Evolutionary conservation across 2,888 invertebrate species (phyloP).

Genomic region (Drosophila antonietae): DNA sequence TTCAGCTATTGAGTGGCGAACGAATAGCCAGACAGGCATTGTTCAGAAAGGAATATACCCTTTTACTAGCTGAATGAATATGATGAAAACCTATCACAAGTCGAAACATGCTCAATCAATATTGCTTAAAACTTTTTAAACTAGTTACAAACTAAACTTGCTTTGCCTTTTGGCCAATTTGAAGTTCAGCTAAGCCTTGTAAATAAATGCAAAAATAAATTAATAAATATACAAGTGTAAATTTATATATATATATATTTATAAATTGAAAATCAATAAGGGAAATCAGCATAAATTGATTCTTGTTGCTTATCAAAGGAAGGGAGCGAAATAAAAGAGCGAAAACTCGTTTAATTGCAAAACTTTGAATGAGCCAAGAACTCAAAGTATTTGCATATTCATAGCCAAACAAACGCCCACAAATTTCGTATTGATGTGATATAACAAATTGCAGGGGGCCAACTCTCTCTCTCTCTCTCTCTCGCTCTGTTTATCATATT

Average conservation of each 20-base stretch:
- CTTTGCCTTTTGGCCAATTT: background rate
- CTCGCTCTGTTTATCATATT: background rate
- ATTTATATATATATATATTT: background rate
- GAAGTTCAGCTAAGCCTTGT: background rate
- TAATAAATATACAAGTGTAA: background rate
- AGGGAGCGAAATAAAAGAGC: background rate
- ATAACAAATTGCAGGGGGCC: background rate
- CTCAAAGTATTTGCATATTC: slow-evolving; percentile 7
- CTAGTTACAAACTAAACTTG: slow-evolving; percentile 5
- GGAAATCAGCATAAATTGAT: slow-evolving; percentile 5
- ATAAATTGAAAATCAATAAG: background rate
- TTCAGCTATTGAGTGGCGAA: no score
- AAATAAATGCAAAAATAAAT: background rate
- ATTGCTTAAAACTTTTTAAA: slow-evolving; percentile 4
- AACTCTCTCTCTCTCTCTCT: background rate
- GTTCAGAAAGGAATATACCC: background rate
- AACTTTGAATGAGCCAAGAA: slow-evolving; percentile 1
- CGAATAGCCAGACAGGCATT: no score
- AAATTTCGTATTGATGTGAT: slow-evolving; percentile 4
- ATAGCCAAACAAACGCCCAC: slow-evolving; percentile 6
- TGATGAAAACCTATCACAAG: background rate
- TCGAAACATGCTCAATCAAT: background rate
- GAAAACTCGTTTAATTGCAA: slow-evolving; percentile 5
- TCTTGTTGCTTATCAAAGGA: background rate
- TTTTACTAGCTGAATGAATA: background rate